Evolutionary conservation across 2,797 vertebrate species (phyloP).

Genomic region (Distichodus sexfasciatus): DNA sequence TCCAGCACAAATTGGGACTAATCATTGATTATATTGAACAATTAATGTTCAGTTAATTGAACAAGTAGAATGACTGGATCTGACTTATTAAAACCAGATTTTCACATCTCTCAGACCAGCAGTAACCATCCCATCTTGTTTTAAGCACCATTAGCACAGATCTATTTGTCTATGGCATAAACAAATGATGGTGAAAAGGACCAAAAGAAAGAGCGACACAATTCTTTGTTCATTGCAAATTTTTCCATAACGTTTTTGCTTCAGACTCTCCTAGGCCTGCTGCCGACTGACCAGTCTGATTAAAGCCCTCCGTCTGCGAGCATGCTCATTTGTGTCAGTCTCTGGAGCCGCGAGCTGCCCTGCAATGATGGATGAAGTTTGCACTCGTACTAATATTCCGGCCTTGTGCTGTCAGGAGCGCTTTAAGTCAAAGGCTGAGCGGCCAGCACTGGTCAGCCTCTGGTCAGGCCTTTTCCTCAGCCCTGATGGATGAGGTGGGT

Average conservation of each 20-base stretch:
- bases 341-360: slow-evolving; percentile 33
- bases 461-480: slow-evolving; percentile 39
- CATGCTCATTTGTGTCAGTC: slow-evolving; percentile 51
- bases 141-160: no score
- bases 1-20: no score
- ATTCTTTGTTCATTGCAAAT: slow-evolving; percentile 43
- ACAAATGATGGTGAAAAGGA: background rate
- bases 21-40: no score
- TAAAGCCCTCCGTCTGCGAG: slow-evolving; percentile 47
- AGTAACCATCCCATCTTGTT: no score
- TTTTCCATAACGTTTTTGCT: slow-evolving; percentile 3
- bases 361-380: slow-evolving; percentile 56
- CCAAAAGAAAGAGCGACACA: background rate
- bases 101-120: no score
- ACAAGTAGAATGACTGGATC: no score
- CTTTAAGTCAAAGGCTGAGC: slow-evolving; percentile 28
- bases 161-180: no score
- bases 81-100: no score
- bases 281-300: slow-evolving; percentile 39
- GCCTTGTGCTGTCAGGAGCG: slow-evolving; percentile 39
- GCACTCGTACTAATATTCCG: slow-evolving; percentile 48
- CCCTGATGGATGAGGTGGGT: slow-evolving; percentile 45
- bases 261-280: background rate
- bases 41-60: no score
- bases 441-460: slow-evolving; percentile 31